Conservation (phyloP, 2,113 vertebrate genomes). For the Columba janthina region DNA sequence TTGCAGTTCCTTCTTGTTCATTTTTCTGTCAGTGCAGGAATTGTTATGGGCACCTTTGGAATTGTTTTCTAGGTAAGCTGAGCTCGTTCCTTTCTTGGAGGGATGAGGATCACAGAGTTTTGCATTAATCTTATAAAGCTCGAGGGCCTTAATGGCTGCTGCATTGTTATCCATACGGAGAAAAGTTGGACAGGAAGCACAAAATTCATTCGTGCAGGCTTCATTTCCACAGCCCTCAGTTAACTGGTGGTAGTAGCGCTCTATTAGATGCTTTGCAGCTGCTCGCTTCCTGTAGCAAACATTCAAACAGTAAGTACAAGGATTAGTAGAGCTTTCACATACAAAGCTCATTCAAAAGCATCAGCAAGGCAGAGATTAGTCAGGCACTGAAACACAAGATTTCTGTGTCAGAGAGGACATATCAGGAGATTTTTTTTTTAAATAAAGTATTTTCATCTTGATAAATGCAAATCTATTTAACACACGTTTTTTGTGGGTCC, state of each 20-base stretch:
- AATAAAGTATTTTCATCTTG: conserved; percentile 14
- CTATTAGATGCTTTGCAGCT: conserved; percentile 99
- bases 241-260: conserved; percentile 99
- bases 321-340: conserved; percentile 77
- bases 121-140: conserved; percentile 97
- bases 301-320: conserved; percentile 81
- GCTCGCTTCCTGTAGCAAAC: conserved; percentile 96
- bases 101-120: conserved; percentile 97
- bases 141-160: conserved; percentile 96
- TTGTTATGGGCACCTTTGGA: conserved; percentile 83
- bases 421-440: neutral
- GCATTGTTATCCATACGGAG: conserved; percentile 96
- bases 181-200: conserved; percentile 93
- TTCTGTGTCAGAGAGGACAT: conserved; percentile 23
- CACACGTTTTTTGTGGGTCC: neutral
- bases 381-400: conserved; percentile 56
- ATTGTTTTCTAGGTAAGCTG: conserved; percentile 89
- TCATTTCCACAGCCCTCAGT: conserved; percentile 99
- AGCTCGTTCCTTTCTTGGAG: conserved; percentile 96
- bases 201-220: conserved; percentile 98
- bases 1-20: conserved; percentile 87
- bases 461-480: neutral
- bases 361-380: conserved; percentile 74
- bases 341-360: conserved; percentile 70
- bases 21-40: conserved; percentile 83